Conservation (phyloP, 2,888 invertebrate species). For the Tridacna gigas region DNA sequence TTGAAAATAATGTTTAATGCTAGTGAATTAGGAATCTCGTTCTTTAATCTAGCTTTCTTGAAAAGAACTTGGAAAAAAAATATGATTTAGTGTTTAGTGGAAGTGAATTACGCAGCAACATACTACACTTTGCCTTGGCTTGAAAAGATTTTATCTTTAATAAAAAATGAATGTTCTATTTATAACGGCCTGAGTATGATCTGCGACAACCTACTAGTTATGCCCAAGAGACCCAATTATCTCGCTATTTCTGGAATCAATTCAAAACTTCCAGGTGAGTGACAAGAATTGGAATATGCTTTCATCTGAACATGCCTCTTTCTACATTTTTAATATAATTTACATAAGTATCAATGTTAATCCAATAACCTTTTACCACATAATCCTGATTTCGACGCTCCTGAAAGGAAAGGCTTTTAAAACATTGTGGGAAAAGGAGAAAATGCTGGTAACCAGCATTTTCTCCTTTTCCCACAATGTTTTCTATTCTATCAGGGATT, state of each 20-base stretch:
- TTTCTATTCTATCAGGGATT: neutral
- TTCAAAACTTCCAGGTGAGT: constrained; percentile 3
- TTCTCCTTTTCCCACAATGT: constrained; percentile 5
- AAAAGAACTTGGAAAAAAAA: too few species aligned
- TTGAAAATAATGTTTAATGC: too few species aligned
- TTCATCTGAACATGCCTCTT: too few species aligned
- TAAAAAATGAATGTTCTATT: too few species aligned
- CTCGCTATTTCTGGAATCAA: constrained; percentile 15
- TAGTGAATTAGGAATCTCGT: too few species aligned
- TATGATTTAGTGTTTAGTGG: neutral
- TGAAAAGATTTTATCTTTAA: too few species aligned
- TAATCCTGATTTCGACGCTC: neutral
- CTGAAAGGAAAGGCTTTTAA: neutral
- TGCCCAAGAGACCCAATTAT: constrained; percentile 27
- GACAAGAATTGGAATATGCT: too few species aligned
- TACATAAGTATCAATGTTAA: too few species aligned
- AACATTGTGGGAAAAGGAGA: neutral
- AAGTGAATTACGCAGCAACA: neutral
- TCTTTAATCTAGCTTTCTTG: too few species aligned
- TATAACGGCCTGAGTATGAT: neutral
- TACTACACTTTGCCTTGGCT: too few species aligned
- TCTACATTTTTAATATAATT: too few species aligned
- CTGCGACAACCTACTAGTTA: neutral
- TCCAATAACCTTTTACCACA: neutral
- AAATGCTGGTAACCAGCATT: constrained; percentile 3